Conservation (phyloP, 2,797 vertebrate genomes). For the Poecile montanus region DNA sequence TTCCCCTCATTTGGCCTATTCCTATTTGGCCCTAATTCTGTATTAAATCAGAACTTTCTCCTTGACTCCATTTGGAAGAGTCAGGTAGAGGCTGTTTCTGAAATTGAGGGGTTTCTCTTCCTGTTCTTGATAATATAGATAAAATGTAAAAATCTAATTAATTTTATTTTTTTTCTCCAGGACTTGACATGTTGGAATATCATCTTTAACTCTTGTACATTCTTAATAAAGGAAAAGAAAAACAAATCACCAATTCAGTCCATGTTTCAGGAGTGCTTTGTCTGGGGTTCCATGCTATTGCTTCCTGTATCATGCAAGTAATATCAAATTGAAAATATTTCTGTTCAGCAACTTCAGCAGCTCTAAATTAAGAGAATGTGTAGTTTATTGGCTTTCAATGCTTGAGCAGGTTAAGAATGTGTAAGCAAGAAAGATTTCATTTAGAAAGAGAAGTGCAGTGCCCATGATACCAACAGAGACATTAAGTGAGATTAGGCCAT, state of each 20-base stretch:
- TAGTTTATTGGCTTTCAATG: constrained; percentile 65
- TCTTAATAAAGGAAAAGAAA: neutral
- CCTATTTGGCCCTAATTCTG: neutral
- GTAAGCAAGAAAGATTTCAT: constrained; percentile 61
- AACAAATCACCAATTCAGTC: constrained; percentile 43
- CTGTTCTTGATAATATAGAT: neutral
- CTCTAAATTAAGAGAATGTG: constrained; percentile 56
- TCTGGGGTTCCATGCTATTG: constrained; percentile 54
- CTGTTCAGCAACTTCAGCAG: constrained; percentile 67
- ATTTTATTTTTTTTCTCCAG: neutral
- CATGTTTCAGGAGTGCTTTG: neutral
- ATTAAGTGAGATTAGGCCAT: constrained; percentile 62
- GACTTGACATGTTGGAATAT: neutral
- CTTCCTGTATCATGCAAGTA: constrained; percentile 24
- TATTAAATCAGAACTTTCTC: neutral
- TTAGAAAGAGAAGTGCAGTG: constrained; percentile 47
- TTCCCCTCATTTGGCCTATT: neutral
- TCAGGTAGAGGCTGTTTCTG: neutral
- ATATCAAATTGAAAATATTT: constrained; percentile 73
- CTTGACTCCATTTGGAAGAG: neutral
- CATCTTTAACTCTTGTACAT: neutral
- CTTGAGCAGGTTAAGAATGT: constrained; percentile 59
- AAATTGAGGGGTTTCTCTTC: neutral
- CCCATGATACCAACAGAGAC: constrained; percentile 39
- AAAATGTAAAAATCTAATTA: neutral